Conservation (phyloP, 2,888 invertebrate species). For the Nasonia oneida region DNA sequence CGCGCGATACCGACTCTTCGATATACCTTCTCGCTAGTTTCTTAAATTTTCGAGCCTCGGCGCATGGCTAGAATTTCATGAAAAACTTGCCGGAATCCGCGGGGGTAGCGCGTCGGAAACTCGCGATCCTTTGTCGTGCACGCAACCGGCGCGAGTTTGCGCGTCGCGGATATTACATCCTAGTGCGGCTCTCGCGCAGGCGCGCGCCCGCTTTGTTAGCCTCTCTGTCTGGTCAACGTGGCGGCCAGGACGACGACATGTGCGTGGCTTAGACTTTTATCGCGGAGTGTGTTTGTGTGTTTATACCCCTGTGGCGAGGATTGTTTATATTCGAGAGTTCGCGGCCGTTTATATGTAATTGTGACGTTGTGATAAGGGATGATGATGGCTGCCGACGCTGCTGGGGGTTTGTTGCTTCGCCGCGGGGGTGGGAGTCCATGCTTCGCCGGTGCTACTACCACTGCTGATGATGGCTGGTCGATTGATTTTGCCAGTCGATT, state of each 20-base stretch:
- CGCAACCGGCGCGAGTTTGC: neutral
- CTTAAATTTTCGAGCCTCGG: neutral
- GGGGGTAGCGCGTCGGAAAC: neutral
- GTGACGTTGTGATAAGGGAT: neutral
- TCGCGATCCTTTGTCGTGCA: neutral
- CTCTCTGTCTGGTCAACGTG: conserved; percentile 15
- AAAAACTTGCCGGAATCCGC: neutral
- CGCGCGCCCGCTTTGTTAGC: conserved; percentile 20
- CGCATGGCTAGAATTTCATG: neutral
- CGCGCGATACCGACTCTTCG: neutral
- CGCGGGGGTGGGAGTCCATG: neutral
- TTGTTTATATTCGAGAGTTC: neutral
- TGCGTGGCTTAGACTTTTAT: conserved; percentile 5
- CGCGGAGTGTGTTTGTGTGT: neutral
- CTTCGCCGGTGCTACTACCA: neutral
- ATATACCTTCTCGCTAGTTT: neutral
- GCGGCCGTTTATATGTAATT: neutral
- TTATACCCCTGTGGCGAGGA: neutral
- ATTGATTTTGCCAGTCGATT: conserved; percentile 39
- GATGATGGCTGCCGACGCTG: neutral
- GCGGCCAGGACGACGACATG: conserved; percentile 37
- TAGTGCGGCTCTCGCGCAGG: neutral
- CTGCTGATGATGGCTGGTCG: neutral
- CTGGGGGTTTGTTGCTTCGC: conserved; percentile 1
- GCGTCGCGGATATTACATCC: neutral